Conservation (phyloP, 2,888 invertebrate genomes). For the Mamestra brassicae region DNA sequence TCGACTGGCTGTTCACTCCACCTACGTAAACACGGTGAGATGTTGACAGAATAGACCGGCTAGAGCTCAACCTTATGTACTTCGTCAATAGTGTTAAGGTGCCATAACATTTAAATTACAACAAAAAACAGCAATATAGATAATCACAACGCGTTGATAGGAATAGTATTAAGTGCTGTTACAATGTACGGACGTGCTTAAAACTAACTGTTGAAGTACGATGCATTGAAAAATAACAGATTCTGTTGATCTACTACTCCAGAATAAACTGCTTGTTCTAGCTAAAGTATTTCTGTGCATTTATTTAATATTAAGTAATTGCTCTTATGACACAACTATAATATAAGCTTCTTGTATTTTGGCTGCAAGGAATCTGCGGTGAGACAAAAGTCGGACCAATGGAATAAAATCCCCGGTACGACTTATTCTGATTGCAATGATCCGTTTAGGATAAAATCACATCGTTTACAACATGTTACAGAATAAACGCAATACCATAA, state of each 20-base stretch:
- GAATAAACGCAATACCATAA: too few species aligned
- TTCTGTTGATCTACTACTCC: constrained; percentile 32
- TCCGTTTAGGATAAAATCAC: neutral
- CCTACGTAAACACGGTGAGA: too few species aligned
- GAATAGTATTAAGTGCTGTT: constrained; percentile 54
- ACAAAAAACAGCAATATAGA: constrained; percentile 47
- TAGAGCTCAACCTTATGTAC: neutral
- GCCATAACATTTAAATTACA: constrained; percentile 10
- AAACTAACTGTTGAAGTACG: constrained; percentile 39
- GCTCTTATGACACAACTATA: constrained; percentile 23
- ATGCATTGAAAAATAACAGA: constrained; percentile 60
- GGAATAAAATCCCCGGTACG: neutral
- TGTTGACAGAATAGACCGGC: too few species aligned
- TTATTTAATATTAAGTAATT: constrained; percentile 41
- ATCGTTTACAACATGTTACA: too few species aligned
- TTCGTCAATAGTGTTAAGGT: neutral
- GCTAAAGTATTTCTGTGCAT: constrained; percentile 39
- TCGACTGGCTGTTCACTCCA: too few species aligned
- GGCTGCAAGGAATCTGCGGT: constrained; percentile 4
- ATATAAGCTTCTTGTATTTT: neutral
- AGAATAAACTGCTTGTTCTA: constrained; percentile 33
- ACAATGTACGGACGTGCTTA: constrained; percentile 58
- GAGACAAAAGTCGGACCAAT: neutral
- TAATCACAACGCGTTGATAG: constrained; percentile 67
- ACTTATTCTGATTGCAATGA: neutral